Conservation (phyloP, 1,140 invertebrate species). For the Bombus superbus region DNA sequence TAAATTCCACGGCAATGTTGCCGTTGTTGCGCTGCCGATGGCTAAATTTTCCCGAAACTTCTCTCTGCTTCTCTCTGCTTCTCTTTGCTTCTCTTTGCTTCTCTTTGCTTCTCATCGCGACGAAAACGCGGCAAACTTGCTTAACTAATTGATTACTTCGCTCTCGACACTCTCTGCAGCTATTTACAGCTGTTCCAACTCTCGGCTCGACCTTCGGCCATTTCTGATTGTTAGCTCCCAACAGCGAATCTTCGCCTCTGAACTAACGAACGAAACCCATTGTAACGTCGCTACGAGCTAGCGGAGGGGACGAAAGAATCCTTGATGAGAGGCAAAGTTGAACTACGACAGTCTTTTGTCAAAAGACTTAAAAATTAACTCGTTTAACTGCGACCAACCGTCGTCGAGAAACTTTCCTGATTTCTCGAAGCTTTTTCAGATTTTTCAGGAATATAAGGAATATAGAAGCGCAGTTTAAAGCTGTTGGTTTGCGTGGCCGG, state of each 20-base stretch:
- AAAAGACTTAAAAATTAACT: constrained; percentile 25
- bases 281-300: too few species aligned
- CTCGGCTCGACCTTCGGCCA: neutral
- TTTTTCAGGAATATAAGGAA: too few species aligned
- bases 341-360: neutral
- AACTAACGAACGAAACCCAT: neutral
- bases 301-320: too few species aligned
- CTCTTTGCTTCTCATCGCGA: too few species aligned
- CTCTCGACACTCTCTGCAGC: too few species aligned
- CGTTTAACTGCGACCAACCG: too few species aligned
- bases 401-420: too few species aligned
- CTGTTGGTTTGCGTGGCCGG: neutral
- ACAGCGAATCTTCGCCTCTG: neutral
- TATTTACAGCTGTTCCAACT: neutral
- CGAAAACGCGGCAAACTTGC: neutral
- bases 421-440: too few species aligned
- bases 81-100: neutral
- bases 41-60: neutral
- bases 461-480: neutral
- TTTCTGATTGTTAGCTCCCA: neutral
- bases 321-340: neutral
- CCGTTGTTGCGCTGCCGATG: neutral
- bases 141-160: constrained; percentile 20
- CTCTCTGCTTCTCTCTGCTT: too few species aligned
- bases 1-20: neutral